Conservation (phyloP, 2,113 vertebrate species). For the Poeciliopsis turrubarensis region DNA sequence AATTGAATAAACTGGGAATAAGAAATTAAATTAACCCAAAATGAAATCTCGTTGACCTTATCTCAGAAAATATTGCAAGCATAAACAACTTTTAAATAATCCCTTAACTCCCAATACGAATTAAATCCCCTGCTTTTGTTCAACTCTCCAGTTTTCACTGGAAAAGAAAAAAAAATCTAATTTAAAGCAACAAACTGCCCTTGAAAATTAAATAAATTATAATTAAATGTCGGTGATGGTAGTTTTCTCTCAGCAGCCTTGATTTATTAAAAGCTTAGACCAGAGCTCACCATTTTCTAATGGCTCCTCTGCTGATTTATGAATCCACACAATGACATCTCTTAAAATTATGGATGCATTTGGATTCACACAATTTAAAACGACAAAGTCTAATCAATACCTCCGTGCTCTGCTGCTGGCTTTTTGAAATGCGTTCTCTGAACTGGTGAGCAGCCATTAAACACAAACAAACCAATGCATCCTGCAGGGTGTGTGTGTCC, state of each 20-base stretch:
- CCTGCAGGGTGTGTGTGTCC: no score
- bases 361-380: background rate
- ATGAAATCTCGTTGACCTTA: background rate
- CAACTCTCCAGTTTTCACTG: no score
- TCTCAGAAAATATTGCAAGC: background rate
- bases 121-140: background rate
- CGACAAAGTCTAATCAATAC: background rate
- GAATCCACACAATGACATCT: background rate
- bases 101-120: background rate
- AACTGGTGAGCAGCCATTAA: background rate
- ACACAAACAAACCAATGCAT: no score
- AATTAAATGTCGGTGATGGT: background rate
- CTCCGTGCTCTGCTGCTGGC: background rate
- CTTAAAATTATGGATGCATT: conserved; percentile 12
- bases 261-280: conserved; percentile 20
- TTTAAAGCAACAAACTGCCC: background rate
- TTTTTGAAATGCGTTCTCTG: background rate
- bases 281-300: conserved; percentile 18
- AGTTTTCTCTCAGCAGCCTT: conserved; percentile 3
- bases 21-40: background rate
- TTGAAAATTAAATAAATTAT: background rate
- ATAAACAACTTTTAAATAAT: background rate
- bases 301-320: conserved; percentile 22
- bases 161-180: background rate
- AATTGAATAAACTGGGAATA: background rate